Conservation (phyloP, 2,113 vertebrate species). For the Neolamprologus brichardi region DNA sequence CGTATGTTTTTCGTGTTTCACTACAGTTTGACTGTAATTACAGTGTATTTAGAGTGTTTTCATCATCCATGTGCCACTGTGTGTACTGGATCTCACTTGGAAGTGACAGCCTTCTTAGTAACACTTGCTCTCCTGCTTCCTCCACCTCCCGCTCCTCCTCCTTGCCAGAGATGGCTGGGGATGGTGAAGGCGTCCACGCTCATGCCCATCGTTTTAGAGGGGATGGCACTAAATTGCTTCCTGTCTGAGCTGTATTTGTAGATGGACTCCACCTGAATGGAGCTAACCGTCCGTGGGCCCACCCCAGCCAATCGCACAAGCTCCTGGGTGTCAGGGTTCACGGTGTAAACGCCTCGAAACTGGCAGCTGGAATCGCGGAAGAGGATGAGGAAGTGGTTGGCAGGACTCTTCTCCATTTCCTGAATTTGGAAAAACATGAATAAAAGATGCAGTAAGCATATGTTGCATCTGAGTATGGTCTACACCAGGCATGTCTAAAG, state of each 20-base stretch:
- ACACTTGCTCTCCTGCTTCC: slow-evolving; percentile 76
- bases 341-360: slow-evolving; percentile 85
- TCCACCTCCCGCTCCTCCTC: slow-evolving; percentile 57
- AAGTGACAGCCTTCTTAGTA: slow-evolving; percentile 60
- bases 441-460: background rate
- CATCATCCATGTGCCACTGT: background rate
- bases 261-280: slow-evolving; percentile 80
- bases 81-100: slow-evolving; percentile 42
- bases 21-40: background rate
- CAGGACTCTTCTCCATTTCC: slow-evolving; percentile 87
- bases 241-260: slow-evolving; percentile 91
- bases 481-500: background rate
- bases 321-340: slow-evolving; percentile 75
- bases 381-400: slow-evolving; percentile 89
- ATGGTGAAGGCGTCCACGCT: slow-evolving; percentile 89
- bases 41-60: background rate
- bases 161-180: slow-evolving; percentile 82
- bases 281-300: slow-evolving; percentile 74
- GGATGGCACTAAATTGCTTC: slow-evolving; percentile 87
- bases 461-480: background rate
- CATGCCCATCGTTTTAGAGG: slow-evolving; percentile 86
- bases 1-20: background rate
- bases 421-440: slow-evolving; percentile 17
- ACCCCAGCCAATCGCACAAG: slow-evolving; percentile 77
- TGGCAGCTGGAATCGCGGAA: slow-evolving; percentile 87